Percentiles rank a stretch among this genome's conserved stretches.
These are phyloP conservation scores for Noctua comes DNA, from an alignment of 2,888 invertebrate species.

Conservation along the genomic window DNA sequence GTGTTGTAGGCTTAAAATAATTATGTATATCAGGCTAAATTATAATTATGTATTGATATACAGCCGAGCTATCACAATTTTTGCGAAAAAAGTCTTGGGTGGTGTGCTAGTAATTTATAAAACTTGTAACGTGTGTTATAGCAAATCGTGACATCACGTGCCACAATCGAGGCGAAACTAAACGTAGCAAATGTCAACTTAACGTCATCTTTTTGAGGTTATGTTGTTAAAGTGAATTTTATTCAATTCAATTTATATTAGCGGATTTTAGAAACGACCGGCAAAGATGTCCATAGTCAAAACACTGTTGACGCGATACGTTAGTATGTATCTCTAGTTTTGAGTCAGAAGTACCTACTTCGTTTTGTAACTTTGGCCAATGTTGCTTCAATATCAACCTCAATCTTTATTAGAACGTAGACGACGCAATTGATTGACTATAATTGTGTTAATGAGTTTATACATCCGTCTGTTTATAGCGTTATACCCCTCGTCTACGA, in stretches of 20 bases:
- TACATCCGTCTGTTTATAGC: not conserved
- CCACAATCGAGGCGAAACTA: constrained; percentile 5
- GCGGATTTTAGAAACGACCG: not conserved
- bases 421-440: not conserved
- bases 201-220: constrained; percentile 41
- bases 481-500: not conserved
- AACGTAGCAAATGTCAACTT: constrained; percentile 28
- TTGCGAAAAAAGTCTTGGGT: too few relatives aligned
- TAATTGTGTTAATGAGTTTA: constrained; percentile 12
- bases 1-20: too few relatives aligned
- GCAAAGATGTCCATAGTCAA: constrained; percentile 76
- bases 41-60: too few relatives aligned
- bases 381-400: constrained; percentile 27
- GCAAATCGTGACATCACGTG: constrained; percentile 18
- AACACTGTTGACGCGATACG: constrained; percentile 72
- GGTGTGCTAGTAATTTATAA: too few relatives aligned
- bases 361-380: not conserved
- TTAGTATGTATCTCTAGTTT: constrained; percentile 72
- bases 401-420: constrained; percentile 16
- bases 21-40: too few relatives aligned
- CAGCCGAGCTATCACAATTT: too few relatives aligned
- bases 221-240: constrained; percentile 36
- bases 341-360: not conserved
- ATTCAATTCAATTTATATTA: not conserved
- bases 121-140: not conserved